Evolutionary conservation across 2,797 vertebrate genomes (phyloP), one percentile per base, ranked within the genome.

Genomic region (Phyllotis vaccarum): DNA sequence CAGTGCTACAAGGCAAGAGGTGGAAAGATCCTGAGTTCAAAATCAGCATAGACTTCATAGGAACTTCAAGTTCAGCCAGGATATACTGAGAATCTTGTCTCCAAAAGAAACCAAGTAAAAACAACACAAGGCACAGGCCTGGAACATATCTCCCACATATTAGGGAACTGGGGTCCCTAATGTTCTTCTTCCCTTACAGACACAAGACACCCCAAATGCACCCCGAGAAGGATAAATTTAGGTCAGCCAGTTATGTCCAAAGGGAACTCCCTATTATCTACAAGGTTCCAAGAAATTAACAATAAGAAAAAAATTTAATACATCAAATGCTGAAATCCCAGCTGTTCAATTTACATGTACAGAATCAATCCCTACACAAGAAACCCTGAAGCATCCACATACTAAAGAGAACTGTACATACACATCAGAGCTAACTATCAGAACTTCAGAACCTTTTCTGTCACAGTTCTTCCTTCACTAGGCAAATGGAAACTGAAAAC

Each of bases 261-360:
- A 94, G 27, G 34, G 9, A 86, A 88, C 27, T 85, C 9, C 78
- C 29, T 5, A 80, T 89, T 89, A 46, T 95, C 46, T 80, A 94
- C 49, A 94, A 54, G 56, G 19, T 43, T 96, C 34, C 60, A 85
- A 87, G 85, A 92, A 96, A 94, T 82, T 34, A 92, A 92, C 16
- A 90, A 54, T 27, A 29, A 62, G 29, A 64, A 90, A 91, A 89
- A 27, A 37, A 91, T 31, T 95, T 54, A 90, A 34, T 68, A 31
- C 64, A 94, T 80, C 83, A 89, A 93, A 96, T 72, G 70, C 3
- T 94, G 43, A 95, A 91, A 89, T 92, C 86, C 46, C 37, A 3
- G 52, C 49, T 82, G 62, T 92, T 95, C 68, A 91, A 87, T 72
- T 68, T 92, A 83, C 43, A 95, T 5, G 17, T 43, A 95, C 81